A percentile compares a stretch with the other conserved stretches of the same genome.
Conservation (phyloP, 2,888 invertebrate species). For the Parochlus steinenii region DNA sequence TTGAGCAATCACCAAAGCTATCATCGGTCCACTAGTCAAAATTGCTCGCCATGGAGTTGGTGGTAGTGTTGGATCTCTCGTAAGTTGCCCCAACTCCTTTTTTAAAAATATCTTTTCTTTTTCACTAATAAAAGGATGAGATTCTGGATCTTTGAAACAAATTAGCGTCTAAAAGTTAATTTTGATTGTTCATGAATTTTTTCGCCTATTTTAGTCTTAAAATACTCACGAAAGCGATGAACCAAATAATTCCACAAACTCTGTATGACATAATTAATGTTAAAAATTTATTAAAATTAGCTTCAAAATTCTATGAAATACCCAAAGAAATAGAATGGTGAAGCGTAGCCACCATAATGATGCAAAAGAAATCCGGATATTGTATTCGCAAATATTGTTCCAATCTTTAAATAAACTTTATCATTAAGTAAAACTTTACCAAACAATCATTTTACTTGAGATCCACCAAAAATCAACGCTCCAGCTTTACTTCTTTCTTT, state of each 20-base stretch:
- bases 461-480: no score
- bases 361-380: conserved; percentile 47
- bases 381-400: conserved; percentile 36
- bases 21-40: conserved; percentile 29
- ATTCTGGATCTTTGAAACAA: conserved; percentile 41
- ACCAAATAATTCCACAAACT: conserved; percentile 46
- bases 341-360: conserved; percentile 46
- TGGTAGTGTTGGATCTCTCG: conserved; percentile 31
- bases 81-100: conserved; percentile 35
- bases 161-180: conserved; percentile 28
- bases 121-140: conserved; percentile 48
- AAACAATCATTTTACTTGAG: not conserved
- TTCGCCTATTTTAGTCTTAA: not conserved
- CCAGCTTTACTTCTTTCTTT: conserved; percentile 45
- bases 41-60: conserved; percentile 47
- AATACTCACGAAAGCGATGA: conserved; percentile 36
- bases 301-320: no score
- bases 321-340: conserved; percentile 59
- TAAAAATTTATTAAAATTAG: conserved; percentile 26
- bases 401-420: conserved; percentile 11
- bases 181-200: conserved; percentile 7
- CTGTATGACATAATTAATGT: conserved; percentile 30
- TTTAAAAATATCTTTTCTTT: conserved; percentile 43
- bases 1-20: conserved; percentile 29
- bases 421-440: not conserved